phyloP scores from a whole-genome alignment of 2,888 invertebrate genomes.

The Psococerastis gibbosa region DNA sequence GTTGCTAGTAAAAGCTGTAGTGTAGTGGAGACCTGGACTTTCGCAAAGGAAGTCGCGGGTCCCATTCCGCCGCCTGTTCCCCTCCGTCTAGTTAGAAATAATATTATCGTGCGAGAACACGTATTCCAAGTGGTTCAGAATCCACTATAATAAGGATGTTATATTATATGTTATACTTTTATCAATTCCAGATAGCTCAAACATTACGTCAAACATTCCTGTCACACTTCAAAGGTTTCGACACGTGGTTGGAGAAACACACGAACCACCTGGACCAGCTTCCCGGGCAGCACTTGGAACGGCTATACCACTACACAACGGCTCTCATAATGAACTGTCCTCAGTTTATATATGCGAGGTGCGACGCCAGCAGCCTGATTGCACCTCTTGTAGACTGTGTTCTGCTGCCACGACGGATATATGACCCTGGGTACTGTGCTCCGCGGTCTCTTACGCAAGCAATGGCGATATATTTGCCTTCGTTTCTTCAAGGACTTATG shows the following conservation, averaged over 20 bases:
- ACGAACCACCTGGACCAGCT: background rate
- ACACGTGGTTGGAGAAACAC: background rate
- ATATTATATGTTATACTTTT: no score
- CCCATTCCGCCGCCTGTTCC: no score
- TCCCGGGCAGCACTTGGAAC: background rate
- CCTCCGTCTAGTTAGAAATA: no score
- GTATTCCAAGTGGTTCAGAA: no score
- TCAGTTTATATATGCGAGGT: background rate
- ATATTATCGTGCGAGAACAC: no score
- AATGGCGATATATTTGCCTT: background rate
- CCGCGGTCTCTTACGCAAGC: background rate
- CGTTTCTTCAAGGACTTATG: background rate
- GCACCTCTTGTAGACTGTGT: background rate
- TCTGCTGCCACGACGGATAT: constrained; percentile 4
- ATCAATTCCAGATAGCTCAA: no score
- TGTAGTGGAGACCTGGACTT: no score
- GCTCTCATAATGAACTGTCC: background rate
- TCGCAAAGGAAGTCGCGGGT: no score
- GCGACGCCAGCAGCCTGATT: background rate
- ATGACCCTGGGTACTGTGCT: background rate
- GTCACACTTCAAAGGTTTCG: background rate
- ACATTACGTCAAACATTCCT: background rate
- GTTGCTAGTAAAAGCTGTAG: no score
- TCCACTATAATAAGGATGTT: no score
- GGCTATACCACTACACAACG: background rate